Base-by-base conservation (phyloP, 2,888 invertebrate species). In the Macropis europaea region DNA sequence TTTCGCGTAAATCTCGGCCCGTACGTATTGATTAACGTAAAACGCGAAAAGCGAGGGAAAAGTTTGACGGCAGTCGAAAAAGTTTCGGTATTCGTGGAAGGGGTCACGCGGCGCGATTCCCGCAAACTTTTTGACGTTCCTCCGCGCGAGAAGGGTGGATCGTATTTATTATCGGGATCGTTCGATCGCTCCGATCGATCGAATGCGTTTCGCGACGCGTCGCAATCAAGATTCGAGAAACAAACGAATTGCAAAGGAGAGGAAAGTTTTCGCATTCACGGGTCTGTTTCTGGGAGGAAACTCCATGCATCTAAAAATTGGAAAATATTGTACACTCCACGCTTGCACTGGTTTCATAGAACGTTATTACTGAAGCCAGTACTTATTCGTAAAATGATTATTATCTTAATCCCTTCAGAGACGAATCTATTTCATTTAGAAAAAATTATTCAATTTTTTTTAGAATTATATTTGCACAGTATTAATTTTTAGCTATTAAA, bases 71-170 rank as follows among this genome's bases (percentile, higher is more conserved):
- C n/a, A 17, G 24, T 40, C 3, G 28, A 45, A 7, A 24, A 63
- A 54, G 57, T 63, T 57, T 56, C 13, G 15, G n/a, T 54, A 36
- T 47, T 63, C 19, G 17, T 38, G 36, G 56, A 47, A 15, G 22
- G 24, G 22, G n/a, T 24, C 28, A 24, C n/a, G 26, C 15, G 45
- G 13, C 26, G n/a, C n/a, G 53, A 32, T 53, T 42, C 30, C 6
- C n/a, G 3, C 13, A 38, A 43, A 63, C 17, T 40, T 47, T 38
- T 5, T 2, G 47, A 32, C 22, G 9, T 63, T 47, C 19, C 28
- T 3, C 15, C 3, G 17, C n/a, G 22, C 2, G 28, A 32, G 38
- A n/a, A n/a, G n/a, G n/a, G n/a, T n/a, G n/a, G n/a, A 17, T 9
- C 4, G 0, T 63, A 57, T 57, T 47, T 48, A 63, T 40, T 22